These are phyloP conservation scores for Anguilla rostrata DNA, from an alignment of 2,113 vertebrate genomes.

Conservation along the genomic window DNA sequence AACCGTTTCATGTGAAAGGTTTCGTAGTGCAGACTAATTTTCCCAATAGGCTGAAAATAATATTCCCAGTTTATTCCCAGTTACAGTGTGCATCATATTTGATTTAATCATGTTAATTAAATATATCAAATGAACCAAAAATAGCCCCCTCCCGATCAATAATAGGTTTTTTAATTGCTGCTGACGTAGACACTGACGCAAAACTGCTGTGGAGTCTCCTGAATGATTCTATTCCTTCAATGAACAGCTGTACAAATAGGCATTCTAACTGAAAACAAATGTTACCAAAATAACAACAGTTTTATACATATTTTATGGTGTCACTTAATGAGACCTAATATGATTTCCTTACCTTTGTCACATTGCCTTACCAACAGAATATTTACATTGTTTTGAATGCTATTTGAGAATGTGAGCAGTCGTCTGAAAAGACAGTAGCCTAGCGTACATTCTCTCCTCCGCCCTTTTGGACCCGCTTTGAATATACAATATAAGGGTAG, in stretches of 20 bases:
- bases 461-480: background rate
- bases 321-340: conserved; percentile 39
- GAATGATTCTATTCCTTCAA: conserved; percentile 97
- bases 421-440: background rate
- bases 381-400: background rate
- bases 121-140: conserved; percentile 62
- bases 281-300: conserved; percentile 25
- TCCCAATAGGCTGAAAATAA: background rate
- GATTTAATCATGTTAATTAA: conserved; percentile 50
- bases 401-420: background rate
- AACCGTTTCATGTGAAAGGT: background rate
- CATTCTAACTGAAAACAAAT: conserved; percentile 31
- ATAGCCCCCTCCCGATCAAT: conserved; percentile 73
- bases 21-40: background rate
- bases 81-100: conserved; percentile 21
- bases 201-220: conserved; percentile 95
- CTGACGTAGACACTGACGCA: conserved; percentile 97
- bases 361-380: background rate
- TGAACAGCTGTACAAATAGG: conserved; percentile 89
- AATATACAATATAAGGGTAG: background rate
- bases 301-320: conserved; percentile 21
- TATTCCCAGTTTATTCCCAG: conserved; percentile 21
- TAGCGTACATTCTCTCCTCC: background rate
- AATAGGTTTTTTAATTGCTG: conserved; percentile 89
- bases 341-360: background rate